Conservation (phyloP, 2,113 vertebrate genomes). For the Tauraco erythrolophus region DNA sequence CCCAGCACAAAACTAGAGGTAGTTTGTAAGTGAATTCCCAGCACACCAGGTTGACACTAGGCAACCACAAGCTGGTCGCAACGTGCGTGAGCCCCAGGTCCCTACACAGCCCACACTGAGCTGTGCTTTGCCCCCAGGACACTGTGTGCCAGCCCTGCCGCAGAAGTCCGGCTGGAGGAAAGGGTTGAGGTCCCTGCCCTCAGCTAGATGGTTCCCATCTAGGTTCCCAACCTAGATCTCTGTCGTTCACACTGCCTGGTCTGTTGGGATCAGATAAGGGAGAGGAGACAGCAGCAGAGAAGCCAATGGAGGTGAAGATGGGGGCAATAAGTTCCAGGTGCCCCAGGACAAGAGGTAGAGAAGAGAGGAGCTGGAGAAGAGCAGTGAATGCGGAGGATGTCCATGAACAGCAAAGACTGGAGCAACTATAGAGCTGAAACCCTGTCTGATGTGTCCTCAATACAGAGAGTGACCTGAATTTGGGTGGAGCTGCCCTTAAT, state of each 20-base stretch:
- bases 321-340: neutral
- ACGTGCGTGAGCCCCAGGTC: neutral
- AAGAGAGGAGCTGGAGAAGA: neutral
- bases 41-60: neutral
- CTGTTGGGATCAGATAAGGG: neutral
- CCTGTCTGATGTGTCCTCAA: neutral
- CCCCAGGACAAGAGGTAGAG: neutral
- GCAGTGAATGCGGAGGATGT: neutral
- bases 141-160: neutral
- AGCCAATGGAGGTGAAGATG: neutral
- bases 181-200: neutral
- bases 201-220: too few species aligned
- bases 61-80: neutral
- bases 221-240: too few species aligned
- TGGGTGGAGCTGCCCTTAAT: neutral
- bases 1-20: neutral
- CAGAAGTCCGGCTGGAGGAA: neutral
- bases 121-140: neutral
- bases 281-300: neutral
- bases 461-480: neutral
- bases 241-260: neutral
- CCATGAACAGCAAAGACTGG: neutral
- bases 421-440: neutral
- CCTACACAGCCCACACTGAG: neutral
- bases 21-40: neutral